These are phyloP conservation scores for Xanthia togata DNA, from an alignment of 2,888 invertebrate genomes.

Conservation along the genomic window DNA sequence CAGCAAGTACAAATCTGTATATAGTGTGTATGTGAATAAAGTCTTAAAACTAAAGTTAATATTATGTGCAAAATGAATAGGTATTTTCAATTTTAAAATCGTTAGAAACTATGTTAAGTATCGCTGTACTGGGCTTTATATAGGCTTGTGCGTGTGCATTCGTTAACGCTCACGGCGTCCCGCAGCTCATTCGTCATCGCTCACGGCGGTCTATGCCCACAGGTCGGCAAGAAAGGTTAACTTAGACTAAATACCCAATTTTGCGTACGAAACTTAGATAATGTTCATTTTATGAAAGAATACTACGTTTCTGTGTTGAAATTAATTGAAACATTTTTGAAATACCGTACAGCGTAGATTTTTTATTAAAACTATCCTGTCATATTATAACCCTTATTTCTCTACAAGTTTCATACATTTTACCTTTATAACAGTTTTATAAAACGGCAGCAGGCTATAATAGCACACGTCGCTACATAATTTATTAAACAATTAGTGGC, in stretches of 20 bases:
- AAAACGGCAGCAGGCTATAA: slow-evolving; percentile 1
- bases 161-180: too few relatives aligned
- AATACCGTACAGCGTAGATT: not conserved
- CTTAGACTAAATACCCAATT: slow-evolving; percentile 8
- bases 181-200: too few relatives aligned
- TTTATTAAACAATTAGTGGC: slow-evolving; percentile 51
- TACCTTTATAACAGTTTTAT: not conserved
- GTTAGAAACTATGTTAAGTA: not conserved
- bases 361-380: not conserved
- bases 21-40: not conserved
- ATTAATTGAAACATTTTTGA: not conserved
- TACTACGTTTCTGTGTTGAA: not conserved
- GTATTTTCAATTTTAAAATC: not conserved
- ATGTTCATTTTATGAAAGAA: slow-evolving; percentile 8
- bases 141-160: too few relatives aligned
- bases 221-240: slow-evolving; percentile 15
- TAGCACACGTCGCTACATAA: slow-evolving; percentile 13
- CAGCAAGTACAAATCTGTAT: not conserved
- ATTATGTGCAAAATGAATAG: not conserved
- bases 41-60: not conserved
- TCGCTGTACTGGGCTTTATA: too few relatives aligned
- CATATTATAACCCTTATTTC: not conserved
- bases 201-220: not conserved
- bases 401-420: not conserved
- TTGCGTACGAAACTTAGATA: not conserved